Percentiles rank a stretch among this genome's conserved stretches.
Conservation (phyloP, 2,888 invertebrate species). For the Epistrophella euchroma region DNA sequence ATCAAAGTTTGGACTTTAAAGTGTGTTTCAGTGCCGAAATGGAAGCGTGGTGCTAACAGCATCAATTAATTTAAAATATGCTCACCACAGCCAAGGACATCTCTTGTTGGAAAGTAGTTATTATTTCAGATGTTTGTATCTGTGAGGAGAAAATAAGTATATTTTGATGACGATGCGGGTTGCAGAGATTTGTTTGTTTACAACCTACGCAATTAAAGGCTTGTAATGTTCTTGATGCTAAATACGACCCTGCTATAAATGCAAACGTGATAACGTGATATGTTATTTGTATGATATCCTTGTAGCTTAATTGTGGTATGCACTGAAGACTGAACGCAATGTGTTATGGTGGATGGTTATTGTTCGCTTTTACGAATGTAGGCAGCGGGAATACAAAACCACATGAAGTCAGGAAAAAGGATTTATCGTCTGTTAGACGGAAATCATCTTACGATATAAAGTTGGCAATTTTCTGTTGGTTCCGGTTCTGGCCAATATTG, state of each 20-base stretch:
- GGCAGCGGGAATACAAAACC: neutral
- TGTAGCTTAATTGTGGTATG: neutral
- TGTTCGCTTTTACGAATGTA: neutral
- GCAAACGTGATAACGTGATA: neutral
- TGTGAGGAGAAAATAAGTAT: too few relatives aligned
- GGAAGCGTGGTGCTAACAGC: neutral
- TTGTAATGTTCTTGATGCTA: neutral
- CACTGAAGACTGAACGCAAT: too few relatives aligned
- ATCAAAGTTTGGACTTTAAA: neutral
- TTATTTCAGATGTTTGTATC: neutral
- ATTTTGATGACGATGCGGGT: neutral
- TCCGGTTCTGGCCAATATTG: neutral
- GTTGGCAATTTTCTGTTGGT: neutral
- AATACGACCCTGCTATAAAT: neutral
- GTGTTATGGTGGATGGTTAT: neutral
- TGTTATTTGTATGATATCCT: slow-evolving; percentile 13
- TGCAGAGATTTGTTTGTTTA: slow-evolving; percentile 5
- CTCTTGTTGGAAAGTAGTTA: neutral
- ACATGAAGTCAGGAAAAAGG: too few relatives aligned
- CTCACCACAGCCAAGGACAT: neutral
- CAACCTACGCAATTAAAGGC: slow-evolving; percentile 5
- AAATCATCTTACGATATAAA: slow-evolving; percentile 2
- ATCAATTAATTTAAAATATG: slow-evolving; percentile 22
- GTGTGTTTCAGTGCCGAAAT: neutral
- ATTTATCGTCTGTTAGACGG: slow-evolving; percentile 22